Evolutionary conservation across 2,113 vertebrate species (phyloP).

Genomic region (Dermatemys mawii): DNA sequence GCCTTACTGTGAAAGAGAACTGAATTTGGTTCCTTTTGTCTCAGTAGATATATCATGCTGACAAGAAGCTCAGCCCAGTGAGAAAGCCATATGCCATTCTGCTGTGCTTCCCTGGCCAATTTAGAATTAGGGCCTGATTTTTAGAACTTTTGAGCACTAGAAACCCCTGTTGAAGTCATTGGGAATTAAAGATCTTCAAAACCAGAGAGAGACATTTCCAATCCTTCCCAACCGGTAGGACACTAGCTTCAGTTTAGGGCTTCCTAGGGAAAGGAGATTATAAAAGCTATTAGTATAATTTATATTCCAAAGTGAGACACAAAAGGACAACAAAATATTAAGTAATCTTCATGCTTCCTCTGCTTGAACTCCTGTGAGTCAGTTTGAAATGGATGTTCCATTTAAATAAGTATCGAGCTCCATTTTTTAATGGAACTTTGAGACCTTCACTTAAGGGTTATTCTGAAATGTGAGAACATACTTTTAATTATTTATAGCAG

Average conservation of each 20-base stretch:
- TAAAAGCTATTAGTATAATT: background rate
- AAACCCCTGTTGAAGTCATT: background rate
- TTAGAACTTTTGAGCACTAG: background rate
- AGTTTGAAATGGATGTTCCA: fast-evolving
- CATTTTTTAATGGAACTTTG: background rate
- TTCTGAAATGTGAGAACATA: background rate
- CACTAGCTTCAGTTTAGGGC: background rate
- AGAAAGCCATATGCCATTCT: background rate
- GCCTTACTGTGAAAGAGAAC: background rate
- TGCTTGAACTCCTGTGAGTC: background rate
- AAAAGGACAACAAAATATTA: background rate
- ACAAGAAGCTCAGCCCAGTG: background rate
- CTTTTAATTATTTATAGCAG: background rate
- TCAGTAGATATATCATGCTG: background rate
- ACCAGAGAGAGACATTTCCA: background rate
- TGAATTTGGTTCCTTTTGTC: background rate
- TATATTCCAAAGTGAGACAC: background rate
- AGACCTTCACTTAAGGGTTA: background rate
- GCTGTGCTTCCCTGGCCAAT: background rate
- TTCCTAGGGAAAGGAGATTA: background rate
- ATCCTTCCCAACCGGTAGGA: background rate
- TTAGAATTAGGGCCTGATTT: background rate
- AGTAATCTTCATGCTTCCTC: background rate
- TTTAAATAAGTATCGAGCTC: background rate
- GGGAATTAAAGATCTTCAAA: background rate